Base-by-base conservation (phyloP, 1,140 invertebrate species). In the Bombus consobrinus region DNA sequence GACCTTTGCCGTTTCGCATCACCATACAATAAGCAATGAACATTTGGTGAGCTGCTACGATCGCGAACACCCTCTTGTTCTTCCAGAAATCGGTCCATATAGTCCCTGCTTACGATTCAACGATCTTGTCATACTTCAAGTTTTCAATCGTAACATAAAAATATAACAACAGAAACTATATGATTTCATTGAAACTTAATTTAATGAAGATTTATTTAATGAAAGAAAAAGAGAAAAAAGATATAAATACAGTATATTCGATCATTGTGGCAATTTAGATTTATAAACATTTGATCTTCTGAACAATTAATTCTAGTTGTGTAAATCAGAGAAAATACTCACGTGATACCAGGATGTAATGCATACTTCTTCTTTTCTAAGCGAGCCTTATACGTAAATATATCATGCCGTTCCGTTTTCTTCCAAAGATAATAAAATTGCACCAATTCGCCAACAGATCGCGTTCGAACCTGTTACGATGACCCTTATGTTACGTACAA, bases 341-440 rank as follows among this genome's bases (percentile, higher is more conserved):
- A 95, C 95, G 97, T 97, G 93, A 95, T 97, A 86, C 97, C 97
- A 69, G 97, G 97, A 95, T 98, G 97, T 53, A 98, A 93, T 47
- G 97, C 96, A 93, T 97, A 98, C 93, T 97, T 97, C 89, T 97
- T 97, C 94, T 98, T 98, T 92, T 98, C 97, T 80, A 98, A 92
- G 88, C 97, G 95, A 43, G 96, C 97, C 94, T 97, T 97, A 91
- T 97, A 97, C 10, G 97, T 97, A 94, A 97, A 98, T 89, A 97
- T 97, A 95, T 99, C 99, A 94, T 99, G 98, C 66, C 99, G 96
- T 94, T 99, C 99, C 73, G 99, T 99, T 95, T 99, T 99, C 95
- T 99, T 99, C 99, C 99, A 99, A 53, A 99, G 96, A 93, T 99
- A 99, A 95, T 99, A 99, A 96, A 99, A 99, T 93, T 99, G 98